phyloP scores from a whole-genome alignment of 1,140 invertebrate genomes.

The Manduca sexta region DNA sequence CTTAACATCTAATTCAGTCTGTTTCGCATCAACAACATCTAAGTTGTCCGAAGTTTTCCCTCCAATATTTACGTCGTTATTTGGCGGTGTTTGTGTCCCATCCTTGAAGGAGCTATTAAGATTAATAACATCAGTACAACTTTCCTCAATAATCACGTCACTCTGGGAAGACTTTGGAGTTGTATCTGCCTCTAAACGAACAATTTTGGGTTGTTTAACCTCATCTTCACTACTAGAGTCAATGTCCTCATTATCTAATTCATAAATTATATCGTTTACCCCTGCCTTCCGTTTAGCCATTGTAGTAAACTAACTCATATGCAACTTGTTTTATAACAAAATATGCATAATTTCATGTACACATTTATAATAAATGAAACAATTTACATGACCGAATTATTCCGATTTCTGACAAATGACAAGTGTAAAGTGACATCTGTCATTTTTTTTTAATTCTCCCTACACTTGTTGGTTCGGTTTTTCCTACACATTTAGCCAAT shows the following conservation, averaged over 20 bases:
- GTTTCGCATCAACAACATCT: background rate
- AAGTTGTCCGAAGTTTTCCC: slow-evolving; percentile 39
- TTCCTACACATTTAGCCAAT: too few relatives aligned
- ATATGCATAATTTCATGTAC: too few relatives aligned
- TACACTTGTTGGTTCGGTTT: too few relatives aligned
- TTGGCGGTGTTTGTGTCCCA: slow-evolving; percentile 11
- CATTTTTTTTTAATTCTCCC: too few relatives aligned
- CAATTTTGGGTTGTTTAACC: slow-evolving; percentile 45
- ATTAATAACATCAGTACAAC: slow-evolving; percentile 22
- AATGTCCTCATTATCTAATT: slow-evolving; percentile 66
- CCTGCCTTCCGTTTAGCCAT: slow-evolving; percentile 62
- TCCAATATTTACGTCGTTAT: slow-evolving; percentile 38
- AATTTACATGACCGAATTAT: too few relatives aligned
- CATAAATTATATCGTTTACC: slow-evolving; percentile 66
- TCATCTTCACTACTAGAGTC: slow-evolving; percentile 60
- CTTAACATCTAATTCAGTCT: slow-evolving; percentile 13
- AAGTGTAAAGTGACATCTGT: too few relatives aligned
- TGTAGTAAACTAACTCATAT: slow-evolving; percentile 5
- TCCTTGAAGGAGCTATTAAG: slow-evolving; percentile 24
- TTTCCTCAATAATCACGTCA: slow-evolving; percentile 10
- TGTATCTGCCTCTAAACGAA: slow-evolving; percentile 21
- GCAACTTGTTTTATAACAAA: background rate
- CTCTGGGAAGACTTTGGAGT: slow-evolving; percentile 7
- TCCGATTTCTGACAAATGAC: too few relatives aligned
- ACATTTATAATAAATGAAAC: too few relatives aligned